phyloP scores from a whole-genome alignment of 2,797 vertebrate genomes.

The Gastrophryne carolinensis region DNA sequence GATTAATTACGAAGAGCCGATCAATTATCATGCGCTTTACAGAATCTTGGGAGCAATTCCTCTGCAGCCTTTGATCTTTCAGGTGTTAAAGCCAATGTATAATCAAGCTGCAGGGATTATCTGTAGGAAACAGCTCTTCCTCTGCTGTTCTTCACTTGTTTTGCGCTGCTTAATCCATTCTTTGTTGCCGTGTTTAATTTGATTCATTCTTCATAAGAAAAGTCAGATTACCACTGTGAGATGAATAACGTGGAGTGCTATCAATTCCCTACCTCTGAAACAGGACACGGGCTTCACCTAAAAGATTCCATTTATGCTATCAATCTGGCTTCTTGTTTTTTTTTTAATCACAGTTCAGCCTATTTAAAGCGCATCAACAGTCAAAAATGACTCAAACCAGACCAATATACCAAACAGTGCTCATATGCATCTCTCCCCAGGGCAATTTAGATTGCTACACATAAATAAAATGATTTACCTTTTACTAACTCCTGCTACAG shows the following conservation, averaged over 20 bases:
- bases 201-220: constrained; percentile 72
- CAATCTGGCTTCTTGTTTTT: constrained; percentile 73
- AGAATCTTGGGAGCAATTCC: constrained; percentile 20
- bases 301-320: constrained; percentile 71
- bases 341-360: too few species aligned
- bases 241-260: constrained; percentile 68
- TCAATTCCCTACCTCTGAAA: constrained; percentile 76
- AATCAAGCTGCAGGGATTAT: constrained; percentile 67
- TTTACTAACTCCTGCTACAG: too few species aligned
- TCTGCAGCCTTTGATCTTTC: constrained; percentile 40
- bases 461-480: too few species aligned
- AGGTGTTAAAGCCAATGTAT: constrained; percentile 59
- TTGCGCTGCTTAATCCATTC: constrained; percentile 75
- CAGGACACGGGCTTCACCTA: constrained; percentile 70
- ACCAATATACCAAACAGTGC: too few species aligned
- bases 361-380: too few species aligned
- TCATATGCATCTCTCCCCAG: too few species aligned
- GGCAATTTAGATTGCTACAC: too few species aligned
- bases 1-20: constrained; percentile 26
- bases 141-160: constrained; percentile 68
- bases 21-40: constrained; percentile 6
- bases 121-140: constrained; percentile 68
- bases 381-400: too few species aligned
- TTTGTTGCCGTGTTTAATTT: constrained; percentile 75
- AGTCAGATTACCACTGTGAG: constrained; percentile 71